phyloP scores from a whole-genome alignment of 2,888 invertebrate species.

The Epistrophe eligans region DNA sequence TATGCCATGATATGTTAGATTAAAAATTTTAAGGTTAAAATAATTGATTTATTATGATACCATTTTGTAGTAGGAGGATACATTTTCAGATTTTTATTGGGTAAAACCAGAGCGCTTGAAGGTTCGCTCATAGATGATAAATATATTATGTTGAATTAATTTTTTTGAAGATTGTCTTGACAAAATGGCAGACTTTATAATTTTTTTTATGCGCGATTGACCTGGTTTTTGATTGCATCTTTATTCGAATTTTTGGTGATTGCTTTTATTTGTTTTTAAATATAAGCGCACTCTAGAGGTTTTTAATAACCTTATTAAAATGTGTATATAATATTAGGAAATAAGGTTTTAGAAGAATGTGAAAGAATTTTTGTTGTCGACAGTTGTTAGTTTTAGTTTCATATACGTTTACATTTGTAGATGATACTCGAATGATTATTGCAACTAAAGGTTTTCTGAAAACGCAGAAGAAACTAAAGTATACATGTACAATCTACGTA shows the following conservation, averaged over 20 bases:
- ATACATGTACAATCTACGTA: no score
- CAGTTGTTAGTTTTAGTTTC: no score
- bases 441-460: no score
- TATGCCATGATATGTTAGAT: conserved; percentile 28
- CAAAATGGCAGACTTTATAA: background rate
- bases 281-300: background rate
- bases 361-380: no score
- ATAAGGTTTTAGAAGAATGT: no score
- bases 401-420: no score
- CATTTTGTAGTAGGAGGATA: conserved; percentile 30
- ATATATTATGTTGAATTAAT: background rate
- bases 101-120: conserved; percentile 29
- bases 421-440: no score
- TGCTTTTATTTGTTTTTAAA: background rate
- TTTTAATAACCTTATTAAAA: background rate
- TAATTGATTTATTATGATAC: conserved; percentile 60
- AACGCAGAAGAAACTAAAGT: no score
- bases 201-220: background rate
- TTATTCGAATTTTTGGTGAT: background rate
- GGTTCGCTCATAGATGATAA: background rate
- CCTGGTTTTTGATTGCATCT: background rate
- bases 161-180: background rate
- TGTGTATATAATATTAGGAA: no score
- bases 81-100: background rate
- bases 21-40: conserved; percentile 50